phyloP scores from a whole-genome alignment of 2,113 vertebrate species.

The Eolophus roseicapilla region DNA sequence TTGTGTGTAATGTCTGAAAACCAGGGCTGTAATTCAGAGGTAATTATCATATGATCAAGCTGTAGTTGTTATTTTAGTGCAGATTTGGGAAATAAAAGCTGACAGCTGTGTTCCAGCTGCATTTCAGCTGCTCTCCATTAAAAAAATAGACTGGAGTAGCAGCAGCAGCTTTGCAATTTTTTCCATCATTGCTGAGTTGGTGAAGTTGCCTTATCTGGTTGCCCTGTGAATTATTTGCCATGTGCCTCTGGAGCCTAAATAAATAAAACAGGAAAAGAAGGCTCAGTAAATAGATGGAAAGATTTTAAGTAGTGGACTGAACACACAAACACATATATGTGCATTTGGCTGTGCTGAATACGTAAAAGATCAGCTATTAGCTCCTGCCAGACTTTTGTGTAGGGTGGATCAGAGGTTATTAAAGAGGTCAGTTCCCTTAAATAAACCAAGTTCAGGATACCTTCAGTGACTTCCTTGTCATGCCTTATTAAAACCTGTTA shows the following conservation, averaged over 20 bases:
- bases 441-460: neutral
- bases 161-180: slow-evolving; percentile 25
- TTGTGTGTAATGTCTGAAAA: slow-evolving; percentile 49
- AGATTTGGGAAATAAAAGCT: slow-evolving; percentile 66
- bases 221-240: slow-evolving; percentile 13
- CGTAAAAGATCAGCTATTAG: neutral
- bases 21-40: slow-evolving; percentile 51
- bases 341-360: neutral
- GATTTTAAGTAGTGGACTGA: neutral
- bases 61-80: slow-evolving; percentile 62
- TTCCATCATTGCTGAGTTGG: neutral
- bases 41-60: slow-evolving; percentile 65
- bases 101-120: slow-evolving; percentile 71
- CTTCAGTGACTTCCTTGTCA: neutral
- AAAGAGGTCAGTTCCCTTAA: neutral
- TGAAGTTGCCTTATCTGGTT: slow-evolving; percentile 28
- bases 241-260: slow-evolving; percentile 21
- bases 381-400: neutral
- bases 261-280: slow-evolving; percentile 49
- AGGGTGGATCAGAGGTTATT: neutral
- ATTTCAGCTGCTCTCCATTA: slow-evolving; percentile 58
- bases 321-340: neutral
- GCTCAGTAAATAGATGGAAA: neutral
- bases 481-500: neutral
- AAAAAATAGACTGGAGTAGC: slow-evolving; percentile 9